phyloP scores from a whole-genome alignment of 2,797 vertebrate species.

The Perodicticus potto region DNA sequence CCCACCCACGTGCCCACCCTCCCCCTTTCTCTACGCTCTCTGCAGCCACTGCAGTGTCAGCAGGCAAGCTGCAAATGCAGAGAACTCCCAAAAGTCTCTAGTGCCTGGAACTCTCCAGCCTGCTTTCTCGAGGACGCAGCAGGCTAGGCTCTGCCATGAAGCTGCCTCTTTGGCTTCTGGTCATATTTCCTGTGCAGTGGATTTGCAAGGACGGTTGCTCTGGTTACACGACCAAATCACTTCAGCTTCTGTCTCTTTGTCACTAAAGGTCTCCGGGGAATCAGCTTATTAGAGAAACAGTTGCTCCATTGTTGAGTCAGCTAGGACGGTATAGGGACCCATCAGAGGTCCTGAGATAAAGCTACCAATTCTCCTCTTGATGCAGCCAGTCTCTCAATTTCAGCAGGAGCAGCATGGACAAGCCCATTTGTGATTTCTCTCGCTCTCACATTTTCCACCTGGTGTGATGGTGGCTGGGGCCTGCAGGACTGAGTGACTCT shows the following conservation, averaged over 20 bases:
- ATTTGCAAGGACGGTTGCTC: constrained; percentile 58
- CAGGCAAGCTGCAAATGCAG: background rate
- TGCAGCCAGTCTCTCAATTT: background rate
- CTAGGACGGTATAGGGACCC: background rate
- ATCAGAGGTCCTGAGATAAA: constrained; percentile 4
- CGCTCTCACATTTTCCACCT: background rate
- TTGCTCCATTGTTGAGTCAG: background rate
- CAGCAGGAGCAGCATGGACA: background rate
- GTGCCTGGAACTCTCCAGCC: background rate
- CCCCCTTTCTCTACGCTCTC: background rate
- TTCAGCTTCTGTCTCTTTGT: constrained; percentile 58
- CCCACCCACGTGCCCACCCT: too few species aligned
- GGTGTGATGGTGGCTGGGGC: background rate
- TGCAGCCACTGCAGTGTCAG: too few species aligned
- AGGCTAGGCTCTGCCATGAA: background rate
- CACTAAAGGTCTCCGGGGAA: constrained; percentile 46
- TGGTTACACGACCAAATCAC: constrained; percentile 72
- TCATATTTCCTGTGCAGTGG: background rate
- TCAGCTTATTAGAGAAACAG: constrained; percentile 62
- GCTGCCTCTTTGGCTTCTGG: background rate
- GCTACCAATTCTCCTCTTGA: background rate
- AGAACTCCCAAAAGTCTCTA: background rate
- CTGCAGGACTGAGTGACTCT: background rate
- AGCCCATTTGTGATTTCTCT: background rate
- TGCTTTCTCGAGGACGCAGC: background rate